Evolutionary conservation across 1,140 invertebrate species (phyloP).

Genomic region (Paralvinella palmiformis): DNA sequence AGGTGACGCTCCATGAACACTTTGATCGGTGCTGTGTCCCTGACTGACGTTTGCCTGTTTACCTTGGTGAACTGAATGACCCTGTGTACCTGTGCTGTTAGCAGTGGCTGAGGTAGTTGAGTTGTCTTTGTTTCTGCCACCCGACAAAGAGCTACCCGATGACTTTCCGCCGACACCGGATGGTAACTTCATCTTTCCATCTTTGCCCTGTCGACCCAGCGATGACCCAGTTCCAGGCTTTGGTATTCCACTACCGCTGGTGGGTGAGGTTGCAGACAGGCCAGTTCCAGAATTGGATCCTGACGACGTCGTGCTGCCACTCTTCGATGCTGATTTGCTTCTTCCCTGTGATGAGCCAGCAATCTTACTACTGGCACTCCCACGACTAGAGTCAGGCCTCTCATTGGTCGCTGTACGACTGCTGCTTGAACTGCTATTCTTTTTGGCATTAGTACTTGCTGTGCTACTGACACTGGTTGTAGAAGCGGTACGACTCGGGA

Average conservation of each 20-base stretch:
- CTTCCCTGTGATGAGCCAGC: no score
- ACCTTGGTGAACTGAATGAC: no score
- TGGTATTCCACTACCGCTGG: not conserved
- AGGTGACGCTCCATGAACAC: no score
- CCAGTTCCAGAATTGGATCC: not conserved
- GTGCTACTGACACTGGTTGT: not conserved
- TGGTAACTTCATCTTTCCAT: no score
- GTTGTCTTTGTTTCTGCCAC: no score
- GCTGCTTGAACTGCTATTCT: no score
- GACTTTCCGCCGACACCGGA: no score
- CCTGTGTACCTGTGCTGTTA: no score
- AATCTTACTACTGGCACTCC: not conserved
- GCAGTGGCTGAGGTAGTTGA: no score
- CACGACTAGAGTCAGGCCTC: not conserved
- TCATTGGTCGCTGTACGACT: slow-evolving; percentile 4
- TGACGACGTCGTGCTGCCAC: not conserved
- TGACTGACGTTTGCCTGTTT: no score
- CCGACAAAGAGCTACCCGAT: no score
- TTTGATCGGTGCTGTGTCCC: no score
- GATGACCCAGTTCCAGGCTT: not conserved
- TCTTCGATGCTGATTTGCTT: not conserved
- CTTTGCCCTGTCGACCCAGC: not conserved
- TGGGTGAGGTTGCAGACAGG: not conserved
- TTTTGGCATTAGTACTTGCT: not conserved
- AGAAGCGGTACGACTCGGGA: not conserved